Conservation (phyloP, 2,888 invertebrate genomes). For the Pseudanteris insignis region DNA sequence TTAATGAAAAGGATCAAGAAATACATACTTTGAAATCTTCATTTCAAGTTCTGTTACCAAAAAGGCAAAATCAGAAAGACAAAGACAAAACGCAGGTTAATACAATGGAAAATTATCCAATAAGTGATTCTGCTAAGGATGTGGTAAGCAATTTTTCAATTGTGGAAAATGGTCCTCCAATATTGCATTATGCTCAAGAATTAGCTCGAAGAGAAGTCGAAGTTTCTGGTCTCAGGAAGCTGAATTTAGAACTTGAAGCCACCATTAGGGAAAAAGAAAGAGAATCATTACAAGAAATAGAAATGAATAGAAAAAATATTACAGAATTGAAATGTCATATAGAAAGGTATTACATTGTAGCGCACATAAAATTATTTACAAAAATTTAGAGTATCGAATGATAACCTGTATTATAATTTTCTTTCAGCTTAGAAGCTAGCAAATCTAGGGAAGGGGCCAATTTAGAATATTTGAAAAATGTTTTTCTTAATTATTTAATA, state of each 20-base stretch:
- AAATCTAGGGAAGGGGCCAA: conserved; percentile 86
- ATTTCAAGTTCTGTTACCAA: too few relatives aligned
- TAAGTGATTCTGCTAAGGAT: conserved; percentile 53
- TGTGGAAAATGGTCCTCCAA: conserved; percentile 76
- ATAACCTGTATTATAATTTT: too few relatives aligned
- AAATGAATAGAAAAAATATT: conserved; percentile 58
- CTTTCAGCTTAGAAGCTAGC: conserved; percentile 73
- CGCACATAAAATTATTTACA: neutral
- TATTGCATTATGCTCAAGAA: conserved; percentile 86
- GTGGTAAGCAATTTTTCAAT: conserved; percentile 62
- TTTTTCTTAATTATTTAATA: conserved; percentile 82
- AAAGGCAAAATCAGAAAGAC: conserved; percentile 57
- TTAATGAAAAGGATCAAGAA: too few relatives aligned
- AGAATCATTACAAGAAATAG: conserved; percentile 56
- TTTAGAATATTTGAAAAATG: conserved; percentile 90
- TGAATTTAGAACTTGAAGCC: conserved; percentile 72
- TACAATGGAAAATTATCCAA: conserved; percentile 2
- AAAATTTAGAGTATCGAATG: too few relatives aligned
- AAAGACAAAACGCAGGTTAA: conserved; percentile 30
- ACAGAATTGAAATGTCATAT: conserved; percentile 59
- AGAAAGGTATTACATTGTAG: conserved; percentile 54
- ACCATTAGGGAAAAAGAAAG: conserved; percentile 61
- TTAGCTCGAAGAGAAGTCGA: conserved; percentile 82
- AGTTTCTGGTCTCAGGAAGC: conserved; percentile 76
- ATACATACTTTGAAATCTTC: too few relatives aligned